These are phyloP conservation scores for Agrilus planipennis DNA, from an alignment of 1,140 invertebrate genomes.

Conservation along the genomic window DNA sequence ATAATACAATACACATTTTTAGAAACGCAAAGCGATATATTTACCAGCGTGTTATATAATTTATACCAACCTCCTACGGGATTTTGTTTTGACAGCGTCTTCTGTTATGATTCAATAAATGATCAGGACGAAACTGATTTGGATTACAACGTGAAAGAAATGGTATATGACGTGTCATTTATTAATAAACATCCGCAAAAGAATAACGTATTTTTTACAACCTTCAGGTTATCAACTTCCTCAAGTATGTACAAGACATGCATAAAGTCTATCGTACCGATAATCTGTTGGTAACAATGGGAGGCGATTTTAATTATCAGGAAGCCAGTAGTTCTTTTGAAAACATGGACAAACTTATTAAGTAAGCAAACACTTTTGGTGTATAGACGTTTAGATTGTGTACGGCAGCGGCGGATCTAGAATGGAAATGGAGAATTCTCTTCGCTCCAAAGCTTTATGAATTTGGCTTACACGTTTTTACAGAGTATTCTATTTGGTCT, in stretches of 20 bases:
- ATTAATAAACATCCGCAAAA: too few relatives aligned
- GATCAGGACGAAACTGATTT: slow-evolving; percentile 11
- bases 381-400: too few relatives aligned
- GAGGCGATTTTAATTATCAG: slow-evolving; percentile 36
- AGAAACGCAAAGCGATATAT: slow-evolving; percentile 33
- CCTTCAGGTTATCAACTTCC: slow-evolving; percentile 44
- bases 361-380: slow-evolving; percentile 32
- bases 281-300: slow-evolving; percentile 27
- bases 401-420: too few relatives aligned
- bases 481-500: too few relatives aligned
- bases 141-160: slow-evolving; percentile 40
- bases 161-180: slow-evolving; percentile 24
- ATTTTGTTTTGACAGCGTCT: slow-evolving; percentile 66
- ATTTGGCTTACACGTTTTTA: too few relatives aligned
- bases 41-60: slow-evolving; percentile 60
- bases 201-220: too few relatives aligned
- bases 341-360: slow-evolving; percentile 63
- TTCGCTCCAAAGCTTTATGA: too few relatives aligned
- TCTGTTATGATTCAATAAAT: slow-evolving; percentile 53
- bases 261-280: slow-evolving; percentile 26
- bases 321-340: slow-evolving; percentile 49
- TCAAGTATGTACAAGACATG: slow-evolving; percentile 36
- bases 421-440: too few relatives aligned
- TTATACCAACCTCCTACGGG: slow-evolving; percentile 55
- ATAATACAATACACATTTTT: too few relatives aligned